These are phyloP conservation scores for Periophthalmus magnuspinnatus DNA, from an alignment of 2,797 vertebrate genomes.

Conservation along the genomic window DNA sequence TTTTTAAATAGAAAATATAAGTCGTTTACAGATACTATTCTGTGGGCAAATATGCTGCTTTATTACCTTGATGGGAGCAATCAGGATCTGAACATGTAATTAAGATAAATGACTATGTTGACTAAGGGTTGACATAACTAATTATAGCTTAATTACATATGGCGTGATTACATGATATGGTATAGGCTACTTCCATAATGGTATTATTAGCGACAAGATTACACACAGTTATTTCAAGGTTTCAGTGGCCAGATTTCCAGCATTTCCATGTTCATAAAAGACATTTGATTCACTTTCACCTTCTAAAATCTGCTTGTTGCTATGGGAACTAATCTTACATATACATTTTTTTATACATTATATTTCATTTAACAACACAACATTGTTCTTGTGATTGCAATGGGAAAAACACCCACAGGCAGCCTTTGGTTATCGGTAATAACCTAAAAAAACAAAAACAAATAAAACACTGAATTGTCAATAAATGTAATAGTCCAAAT, in stretches of 20 bases:
- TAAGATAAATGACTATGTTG: neutral
- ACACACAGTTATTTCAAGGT: neutral
- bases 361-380: slow-evolving; percentile 4
- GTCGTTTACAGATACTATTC: neutral
- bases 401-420: neutral
- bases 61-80: neutral
- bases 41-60: neutral
- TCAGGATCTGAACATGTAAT: neutral
- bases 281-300: neutral
- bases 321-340: too few species aligned
- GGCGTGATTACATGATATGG: neutral
- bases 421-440: neutral
- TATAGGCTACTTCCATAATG: neutral
- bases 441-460: neutral
- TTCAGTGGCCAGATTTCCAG: neutral
- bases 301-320: too few species aligned
- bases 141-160: slow-evolving; percentile 6
- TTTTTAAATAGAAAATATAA: neutral
- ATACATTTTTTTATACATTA: too few species aligned
- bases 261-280: neutral
- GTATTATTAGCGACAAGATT: neutral
- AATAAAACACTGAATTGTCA: neutral
- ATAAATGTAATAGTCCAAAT: slow-evolving; percentile 26
- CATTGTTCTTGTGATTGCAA: neutral
- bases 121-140: slow-evolving; percentile 1